A percentile compares a stretch with the other conserved stretches of the same genome.
Conservation (phyloP, 2,888 invertebrate genomes). For the Hirudinaria manillensis region DNA sequence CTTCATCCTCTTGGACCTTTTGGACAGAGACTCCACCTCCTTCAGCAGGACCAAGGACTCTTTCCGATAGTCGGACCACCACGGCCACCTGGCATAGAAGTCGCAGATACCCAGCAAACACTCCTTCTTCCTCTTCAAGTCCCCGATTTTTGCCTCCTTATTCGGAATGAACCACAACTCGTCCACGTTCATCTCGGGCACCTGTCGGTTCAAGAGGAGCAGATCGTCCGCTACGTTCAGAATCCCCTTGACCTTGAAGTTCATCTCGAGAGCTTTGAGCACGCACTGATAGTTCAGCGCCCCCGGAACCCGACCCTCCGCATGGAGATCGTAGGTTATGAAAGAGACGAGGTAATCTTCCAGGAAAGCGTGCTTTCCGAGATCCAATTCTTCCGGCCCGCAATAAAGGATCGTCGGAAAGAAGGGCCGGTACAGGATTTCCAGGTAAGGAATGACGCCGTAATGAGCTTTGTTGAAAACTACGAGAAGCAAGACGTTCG, state of each 20-base stretch:
- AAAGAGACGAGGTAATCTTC: conserved; percentile 34
- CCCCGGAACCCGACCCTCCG: conserved; percentile 33
- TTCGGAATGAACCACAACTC: conserved; percentile 36
- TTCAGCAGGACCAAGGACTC: conserved; percentile 30
- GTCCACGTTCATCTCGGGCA: conserved; percentile 25
- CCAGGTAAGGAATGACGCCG: conserved; percentile 38
- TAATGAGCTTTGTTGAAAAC: conserved; percentile 38
- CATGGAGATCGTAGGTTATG: conserved; percentile 31
- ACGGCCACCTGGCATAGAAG: conserved; percentile 36
- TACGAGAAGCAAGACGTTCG: conserved; percentile 36
- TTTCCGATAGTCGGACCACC: conserved; percentile 39
- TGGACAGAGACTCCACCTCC: conserved; percentile 17
- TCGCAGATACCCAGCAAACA: conserved; percentile 40
- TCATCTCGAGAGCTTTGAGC: conserved; percentile 34
- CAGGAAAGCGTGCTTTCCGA: conserved; percentile 20
- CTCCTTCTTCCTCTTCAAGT: conserved; percentile 35
- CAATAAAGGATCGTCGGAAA: conserved; percentile 40
- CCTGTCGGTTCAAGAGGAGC: conserved; percentile 29
- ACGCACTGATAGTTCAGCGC: conserved; percentile 39
- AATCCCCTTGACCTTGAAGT: conserved; percentile 34
- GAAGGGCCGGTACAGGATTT: conserved; percentile 38
- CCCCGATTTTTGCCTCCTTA: conserved; percentile 35
- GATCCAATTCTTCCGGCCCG: conserved; percentile 36
- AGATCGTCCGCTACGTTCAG: conserved; percentile 38
- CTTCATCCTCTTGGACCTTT: background rate